A percentile compares a stretch with the other conserved stretches of the same genome.
phyloP scores from a whole-genome alignment of 2,888 invertebrate genomes.

The Thymelicus lineola region DNA sequence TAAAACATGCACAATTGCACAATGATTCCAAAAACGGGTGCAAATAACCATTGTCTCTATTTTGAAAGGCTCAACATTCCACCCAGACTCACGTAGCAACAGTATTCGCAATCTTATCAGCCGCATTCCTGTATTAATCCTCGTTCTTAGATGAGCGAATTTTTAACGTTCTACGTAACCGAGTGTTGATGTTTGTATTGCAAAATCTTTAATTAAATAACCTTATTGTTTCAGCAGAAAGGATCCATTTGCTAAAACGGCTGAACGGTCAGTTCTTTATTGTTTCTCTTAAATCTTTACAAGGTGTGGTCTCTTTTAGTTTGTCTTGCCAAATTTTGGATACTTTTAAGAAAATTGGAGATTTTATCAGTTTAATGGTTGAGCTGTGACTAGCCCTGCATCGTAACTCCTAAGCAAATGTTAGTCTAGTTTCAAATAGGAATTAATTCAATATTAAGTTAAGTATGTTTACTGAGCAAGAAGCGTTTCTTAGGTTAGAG shows the following conservation, averaged over 20 bases:
- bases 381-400: too few relatives aligned
- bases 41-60: constrained; percentile 3
- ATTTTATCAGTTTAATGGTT: too few relatives aligned
- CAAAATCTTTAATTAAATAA: not conserved
- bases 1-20: not conserved
- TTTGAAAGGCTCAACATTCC: constrained; percentile 27
- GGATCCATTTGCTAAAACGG: not conserved
- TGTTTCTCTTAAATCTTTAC: not conserved
- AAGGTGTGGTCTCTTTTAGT: too few relatives aligned
- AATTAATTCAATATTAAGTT: too few relatives aligned
- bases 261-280: not conserved
- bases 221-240: not conserved
- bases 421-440: too few relatives aligned
- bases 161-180: constrained; percentile 45
- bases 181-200: constrained; percentile 9
- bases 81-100: constrained; percentile 46
- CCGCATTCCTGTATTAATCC: constrained; percentile 47
- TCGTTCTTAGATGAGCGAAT: constrained; percentile 42
- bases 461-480: too few relatives aligned
- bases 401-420: too few relatives aligned
- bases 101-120: constrained; percentile 50
- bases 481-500: too few relatives aligned
- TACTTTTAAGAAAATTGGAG: too few relatives aligned
- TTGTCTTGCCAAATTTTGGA: too few relatives aligned
- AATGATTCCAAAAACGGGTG: not conserved